Base-by-base conservation (phyloP, 1,140 invertebrate species). In the Philotrypesis tridentata region DNA sequence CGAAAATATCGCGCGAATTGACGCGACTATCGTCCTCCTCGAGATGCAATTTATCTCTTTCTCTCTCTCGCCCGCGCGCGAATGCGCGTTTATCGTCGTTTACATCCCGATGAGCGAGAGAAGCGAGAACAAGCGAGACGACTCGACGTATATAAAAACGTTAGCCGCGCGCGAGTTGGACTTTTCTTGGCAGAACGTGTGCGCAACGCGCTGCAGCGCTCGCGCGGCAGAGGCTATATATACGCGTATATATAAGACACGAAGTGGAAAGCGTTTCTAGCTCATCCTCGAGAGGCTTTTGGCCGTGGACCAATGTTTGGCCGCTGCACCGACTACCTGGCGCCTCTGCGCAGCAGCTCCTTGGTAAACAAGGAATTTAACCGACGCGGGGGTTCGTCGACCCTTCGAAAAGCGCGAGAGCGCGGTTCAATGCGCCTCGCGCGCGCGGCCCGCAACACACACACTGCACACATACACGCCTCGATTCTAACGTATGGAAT, bases 281-380 rank as follows among this genome's bases (percentile, higher is more conserved):
- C 17, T 23, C 55, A 60, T 63, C 79, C 73, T 31, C 48, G 37
- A n/a, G n/a, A 78, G 68, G 43, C 37, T 70, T 82, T 77, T 76
- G 78, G 79, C 74, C 0, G 40, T 67, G 82, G 79, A 83, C 82
- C 79, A 82, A 82, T 78, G 80, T 82, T 82, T 78, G 70, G 65
- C 48, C 14, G 43, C 43, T 21, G 17, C 74, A 48, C 48, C 80
- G 80, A 82, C 80, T 82, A 82, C 75, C 80, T 73, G 80, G 80
- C 80, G 80, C 80, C 80, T n/a, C n/a, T n/a, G 48, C 73, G 31
- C 65, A 27, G n/a, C n/a, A n/a, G n/a, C 17, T 37, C 70, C 29
- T 82, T 75, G 75, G 75, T 77, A 80, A 77, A 76, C 70, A 82
- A 76, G 60, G 76, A 63, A 82, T 80, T 74, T 37, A 55, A 31